Evolutionary conservation across 1,140 invertebrate species (phyloP), one percentile per base, ranked within the genome.

Genomic region (Globodera rostochiensis): DNA sequence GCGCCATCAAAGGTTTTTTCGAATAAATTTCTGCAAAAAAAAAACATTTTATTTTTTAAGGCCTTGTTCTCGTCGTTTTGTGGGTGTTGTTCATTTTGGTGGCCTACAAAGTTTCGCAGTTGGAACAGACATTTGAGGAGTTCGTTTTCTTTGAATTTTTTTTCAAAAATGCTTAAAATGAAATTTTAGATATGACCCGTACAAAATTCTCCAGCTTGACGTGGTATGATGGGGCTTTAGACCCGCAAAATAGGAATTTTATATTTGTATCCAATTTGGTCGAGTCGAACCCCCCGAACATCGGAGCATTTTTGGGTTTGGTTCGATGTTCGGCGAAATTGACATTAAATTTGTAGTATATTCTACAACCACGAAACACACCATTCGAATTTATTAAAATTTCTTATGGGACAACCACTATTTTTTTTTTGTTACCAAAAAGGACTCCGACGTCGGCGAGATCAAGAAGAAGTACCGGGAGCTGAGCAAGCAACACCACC

Each of bases 81-180:
- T 99, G 97, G 97, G 91, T 94, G 6, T 90, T 95, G 46, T 93
- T 99, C 88, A 92, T 94, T 69, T 93, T 95, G 74, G 91, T 98
- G 79, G 94, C 95, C 3, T 98, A 98, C 90, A 97, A 98, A 93
- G 95, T 98, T 9, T 96, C 95, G 0, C 95, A 97, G 91, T 96
- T 98, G 91, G 96, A 98, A 89, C 95, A 97, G 91, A 96, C 98
- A 91, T 95, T 96, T 93, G 94, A 95, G 21, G 98, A 97, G 79
- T 78, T 45, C 46, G 49, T 49, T 66, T 25, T 69, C 6, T 6
- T 8, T 4, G 4, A 46, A 46, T 77, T 77, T 19, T 25, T 25
- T 66, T n/a, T 13, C 6, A n/a, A 46, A 64, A n/a, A 50, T 0
- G 9, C 4, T 78, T 36, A 36, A 36, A 36, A 36, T 36, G 36